Base-by-base conservation (phyloP, 1,140 invertebrate species). In the Aphelenchoides fujianensis region DNA sequence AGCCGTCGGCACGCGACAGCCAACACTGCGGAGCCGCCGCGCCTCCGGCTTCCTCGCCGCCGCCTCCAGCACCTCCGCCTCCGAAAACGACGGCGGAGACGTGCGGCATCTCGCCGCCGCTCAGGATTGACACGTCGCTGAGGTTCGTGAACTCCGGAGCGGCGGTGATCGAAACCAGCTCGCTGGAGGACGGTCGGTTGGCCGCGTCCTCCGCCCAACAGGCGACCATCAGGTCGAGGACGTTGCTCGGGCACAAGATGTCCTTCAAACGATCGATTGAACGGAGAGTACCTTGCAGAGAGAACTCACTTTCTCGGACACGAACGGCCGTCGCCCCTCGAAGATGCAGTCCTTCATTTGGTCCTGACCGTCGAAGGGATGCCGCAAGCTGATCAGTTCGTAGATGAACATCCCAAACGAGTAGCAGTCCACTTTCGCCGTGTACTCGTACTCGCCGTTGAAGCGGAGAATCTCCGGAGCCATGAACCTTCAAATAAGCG, bases 381-480 rank as follows among this genome's bases (percentile, higher is more conserved):
- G 92, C 61, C 93, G 90, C 32, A 97, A 87, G 2, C 93, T 95
- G 16, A 97, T 86, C 53, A 98, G 87, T 85, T 98, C 96, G 85
- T 97, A 98, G 71, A 98, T 88, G 78, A 98, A 92, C 94, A 98
- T 98, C n/a, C 94, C 95, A 87, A 97, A 98, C 0, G 95, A 97
- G 84, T 97, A 98, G 76, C 94, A 95, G 84, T 98, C 96, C 16
- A 97, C 91, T 88, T 97, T 98, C 84, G 97, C 94, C 0, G 94
- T 97, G 80, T 98, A 99, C 77, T 96, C 95, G 85, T 97, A 94
- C 85, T 98, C 95, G 0, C 96, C 96, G 85, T 97, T 97, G 85
- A 94, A 95, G 59, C 92, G 89, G 86, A 98, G 93, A 71, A 98
- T 98, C 87, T 98, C 95, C 0, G 95, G 96, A 9, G 96, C 96